Percentiles rank a stretch among this genome's conserved stretches.
Evolutionary conservation across 2,113 vertebrate genomes (phyloP).

Genomic region (Percopsis transmontana): DNA sequence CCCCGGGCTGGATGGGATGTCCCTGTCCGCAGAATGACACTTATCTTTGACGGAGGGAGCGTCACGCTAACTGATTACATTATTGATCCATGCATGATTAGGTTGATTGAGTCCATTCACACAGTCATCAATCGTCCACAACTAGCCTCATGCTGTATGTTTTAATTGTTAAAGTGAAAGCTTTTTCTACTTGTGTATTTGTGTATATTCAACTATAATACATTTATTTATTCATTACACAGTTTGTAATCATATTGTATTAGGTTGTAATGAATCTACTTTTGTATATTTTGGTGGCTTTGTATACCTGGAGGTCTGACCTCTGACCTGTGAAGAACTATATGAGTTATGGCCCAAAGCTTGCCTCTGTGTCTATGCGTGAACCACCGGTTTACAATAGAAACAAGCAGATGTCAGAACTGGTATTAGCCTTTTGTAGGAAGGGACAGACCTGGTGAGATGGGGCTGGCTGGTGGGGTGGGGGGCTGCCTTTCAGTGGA

Average conservation of each 20-base stretch:
- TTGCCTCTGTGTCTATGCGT: slow-evolving; percentile 70
- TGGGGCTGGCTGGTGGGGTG: slow-evolving; percentile 41
- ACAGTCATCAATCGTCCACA: slow-evolving; percentile 43
- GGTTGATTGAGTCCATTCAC: slow-evolving; percentile 47
- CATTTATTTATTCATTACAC: too few species aligned
- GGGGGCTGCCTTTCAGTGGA: slow-evolving; percentile 41
- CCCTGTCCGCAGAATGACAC: slow-evolving; percentile 40
- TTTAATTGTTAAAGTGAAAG: not conserved
- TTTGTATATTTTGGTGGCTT: not conserved
- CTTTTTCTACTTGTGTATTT: not conserved
- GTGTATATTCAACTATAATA: not conserved
- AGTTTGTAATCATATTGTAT: too few species aligned
- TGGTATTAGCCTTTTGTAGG: slow-evolving; percentile 49
- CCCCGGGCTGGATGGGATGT: slow-evolving; percentile 30
- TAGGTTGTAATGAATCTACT: too few species aligned
- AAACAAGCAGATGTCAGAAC: slow-evolving; percentile 70
- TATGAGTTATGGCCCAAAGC: slow-evolving; percentile 67
- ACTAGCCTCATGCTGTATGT: slow-evolving; percentile 13
- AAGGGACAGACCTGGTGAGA: slow-evolving; percentile 1
- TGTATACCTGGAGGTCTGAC: slow-evolving; percentile 30
- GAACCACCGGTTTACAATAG: slow-evolving; percentile 65
- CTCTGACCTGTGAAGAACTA: slow-evolving; percentile 62
- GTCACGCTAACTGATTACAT: slow-evolving; percentile 55
- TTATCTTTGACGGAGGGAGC: slow-evolving; percentile 57
- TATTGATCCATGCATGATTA: slow-evolving; percentile 51